A percentile compares a stretch with the other conserved stretches of the same genome.
phyloP scores from a whole-genome alignment of 2,797 vertebrate genomes.

The Muscicapa striata region DNA sequence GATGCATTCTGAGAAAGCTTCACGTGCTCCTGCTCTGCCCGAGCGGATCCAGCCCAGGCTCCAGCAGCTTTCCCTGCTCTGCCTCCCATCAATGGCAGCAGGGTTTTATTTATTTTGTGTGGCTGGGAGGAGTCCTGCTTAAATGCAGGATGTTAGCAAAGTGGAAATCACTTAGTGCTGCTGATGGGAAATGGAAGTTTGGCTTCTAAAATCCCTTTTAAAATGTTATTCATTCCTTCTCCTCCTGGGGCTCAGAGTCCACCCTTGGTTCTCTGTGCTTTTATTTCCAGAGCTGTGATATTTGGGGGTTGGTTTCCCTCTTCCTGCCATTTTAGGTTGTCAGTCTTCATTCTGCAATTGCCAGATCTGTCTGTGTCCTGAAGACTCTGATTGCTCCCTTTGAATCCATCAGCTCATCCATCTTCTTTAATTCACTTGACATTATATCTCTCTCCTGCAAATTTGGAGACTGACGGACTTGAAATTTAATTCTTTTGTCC shows the following conservation, averaged over 20 bases:
- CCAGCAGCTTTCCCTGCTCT: neutral
- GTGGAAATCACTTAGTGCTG: neutral
- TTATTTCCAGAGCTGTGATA: neutral
- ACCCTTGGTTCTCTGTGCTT: neutral
- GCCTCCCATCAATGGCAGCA: fast-evolving
- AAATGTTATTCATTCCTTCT: neutral
- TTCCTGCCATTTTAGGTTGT: neutral
- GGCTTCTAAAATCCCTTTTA: neutral
- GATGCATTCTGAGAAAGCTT: neutral
- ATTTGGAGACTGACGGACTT: neutral
- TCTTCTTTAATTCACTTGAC: constrained; percentile 52
- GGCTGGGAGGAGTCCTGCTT: neutral
- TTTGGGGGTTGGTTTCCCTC: neutral
- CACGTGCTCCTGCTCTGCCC: neutral
- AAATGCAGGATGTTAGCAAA: neutral
- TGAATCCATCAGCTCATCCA: constrained; percentile 29
- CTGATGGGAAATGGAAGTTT: neutral
- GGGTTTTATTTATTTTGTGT: neutral
- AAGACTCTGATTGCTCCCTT: neutral
- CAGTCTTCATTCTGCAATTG: neutral
- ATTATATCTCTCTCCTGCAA: constrained; percentile 4
- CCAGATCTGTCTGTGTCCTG: neutral
- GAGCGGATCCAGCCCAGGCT: neutral
- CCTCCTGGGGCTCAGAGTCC: neutral
- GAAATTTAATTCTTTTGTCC: constrained; percentile 38